Percentiles rank a stretch among this genome's conserved stretches.
Conservation (phyloP, 2,797 vertebrate genomes). For the Poecilia wingei region DNA sequence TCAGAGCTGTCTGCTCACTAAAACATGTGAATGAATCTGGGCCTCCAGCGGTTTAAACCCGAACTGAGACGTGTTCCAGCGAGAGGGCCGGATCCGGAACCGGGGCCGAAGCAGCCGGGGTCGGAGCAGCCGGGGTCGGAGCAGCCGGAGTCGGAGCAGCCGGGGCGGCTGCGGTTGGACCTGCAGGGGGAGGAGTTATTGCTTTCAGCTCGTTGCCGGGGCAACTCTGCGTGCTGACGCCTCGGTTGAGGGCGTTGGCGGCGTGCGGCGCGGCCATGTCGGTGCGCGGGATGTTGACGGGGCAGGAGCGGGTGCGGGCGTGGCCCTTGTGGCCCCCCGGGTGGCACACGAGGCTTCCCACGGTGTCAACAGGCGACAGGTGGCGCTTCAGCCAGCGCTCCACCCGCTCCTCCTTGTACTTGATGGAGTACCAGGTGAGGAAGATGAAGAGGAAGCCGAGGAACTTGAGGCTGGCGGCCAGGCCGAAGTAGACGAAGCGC, state of each 20-base stretch:
- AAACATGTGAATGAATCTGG: neutral
- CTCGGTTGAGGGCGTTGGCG: conserved; percentile 74
- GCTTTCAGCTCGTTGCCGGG: conserved; percentile 86
- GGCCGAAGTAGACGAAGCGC: conserved; percentile 97
- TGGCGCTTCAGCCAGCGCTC: conserved; percentile 85
- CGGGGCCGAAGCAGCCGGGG: conserved; percentile 54
- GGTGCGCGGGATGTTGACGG: conserved; percentile 85
- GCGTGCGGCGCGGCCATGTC: conserved; percentile 71
- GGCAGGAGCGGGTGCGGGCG: conserved; percentile 91
- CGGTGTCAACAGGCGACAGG: conserved; percentile 85
- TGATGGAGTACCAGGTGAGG: conserved; percentile 97
- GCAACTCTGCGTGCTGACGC: conserved; percentile 81
- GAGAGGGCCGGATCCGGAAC: conserved; percentile 46
- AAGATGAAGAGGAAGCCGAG: conserved; percentile 98
- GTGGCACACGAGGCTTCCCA: conserved; percentile 87
- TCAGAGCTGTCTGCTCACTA: neutral
- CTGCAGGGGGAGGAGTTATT: conserved; percentile 72
- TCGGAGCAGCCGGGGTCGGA: neutral
- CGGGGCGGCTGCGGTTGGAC: neutral
- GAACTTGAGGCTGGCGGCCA: conserved; percentile 96
- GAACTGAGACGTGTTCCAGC: conserved; percentile 65
- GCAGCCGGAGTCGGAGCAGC: conserved; percentile 76
- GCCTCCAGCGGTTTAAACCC: conserved; percentile 44
- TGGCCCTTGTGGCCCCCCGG: conserved; percentile 82
- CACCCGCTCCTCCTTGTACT: conserved; percentile 88